A percentile compares a stretch with the other conserved stretches of the same genome.
phyloP scores from a whole-genome alignment of 2,888 invertebrate species.

The Melanophora roralis region DNA sequence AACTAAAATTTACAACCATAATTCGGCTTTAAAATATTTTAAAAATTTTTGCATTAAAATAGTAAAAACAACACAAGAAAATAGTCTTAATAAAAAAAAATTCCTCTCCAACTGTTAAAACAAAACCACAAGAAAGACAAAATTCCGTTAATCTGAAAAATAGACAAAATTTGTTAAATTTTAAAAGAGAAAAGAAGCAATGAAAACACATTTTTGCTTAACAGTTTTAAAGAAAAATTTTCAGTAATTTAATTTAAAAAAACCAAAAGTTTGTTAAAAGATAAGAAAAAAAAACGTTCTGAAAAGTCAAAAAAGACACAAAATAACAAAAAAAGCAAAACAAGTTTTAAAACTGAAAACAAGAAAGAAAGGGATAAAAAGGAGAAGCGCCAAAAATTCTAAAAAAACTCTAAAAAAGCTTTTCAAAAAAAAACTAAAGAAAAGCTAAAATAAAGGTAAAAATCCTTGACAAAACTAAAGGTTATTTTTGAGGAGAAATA shows the following conservation, averaged over 20 bases:
- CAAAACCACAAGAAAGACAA: no score
- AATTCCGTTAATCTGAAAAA: conserved; percentile 46
- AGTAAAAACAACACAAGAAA: conserved; percentile 52
- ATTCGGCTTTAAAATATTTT: conserved; percentile 40
- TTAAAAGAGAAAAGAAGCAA: conserved; percentile 50
- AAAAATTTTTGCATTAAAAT: conserved; percentile 63
- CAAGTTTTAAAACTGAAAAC: conserved; percentile 65
- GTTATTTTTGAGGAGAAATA: conserved; percentile 2
- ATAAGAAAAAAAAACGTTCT: conserved; percentile 65
- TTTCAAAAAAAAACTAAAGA: conserved; percentile 58
- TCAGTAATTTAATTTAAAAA: conserved; percentile 57
- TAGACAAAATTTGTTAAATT: conserved; percentile 66
- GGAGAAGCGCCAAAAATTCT: conserved; percentile 48
- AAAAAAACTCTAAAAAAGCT: conserved; percentile 34
- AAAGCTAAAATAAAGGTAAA: not conserved
- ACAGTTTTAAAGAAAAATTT: conserved; percentile 58
- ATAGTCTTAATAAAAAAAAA: conserved; percentile 34
- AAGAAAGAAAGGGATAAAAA: not conserved
- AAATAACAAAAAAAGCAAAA: conserved; percentile 55
- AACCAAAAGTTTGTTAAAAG: conserved; percentile 50
- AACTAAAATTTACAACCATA: conserved; percentile 49
- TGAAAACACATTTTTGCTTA: conserved; percentile 50
- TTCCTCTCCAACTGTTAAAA: conserved; percentile 52
- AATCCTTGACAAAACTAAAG: conserved; percentile 28
- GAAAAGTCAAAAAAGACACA: conserved; percentile 67